A percentile compares a stretch with the other conserved stretches of the same genome.
phyloP scores from a whole-genome alignment of 2,888 invertebrate genomes.

The Drosophila sordidapex region DNA sequence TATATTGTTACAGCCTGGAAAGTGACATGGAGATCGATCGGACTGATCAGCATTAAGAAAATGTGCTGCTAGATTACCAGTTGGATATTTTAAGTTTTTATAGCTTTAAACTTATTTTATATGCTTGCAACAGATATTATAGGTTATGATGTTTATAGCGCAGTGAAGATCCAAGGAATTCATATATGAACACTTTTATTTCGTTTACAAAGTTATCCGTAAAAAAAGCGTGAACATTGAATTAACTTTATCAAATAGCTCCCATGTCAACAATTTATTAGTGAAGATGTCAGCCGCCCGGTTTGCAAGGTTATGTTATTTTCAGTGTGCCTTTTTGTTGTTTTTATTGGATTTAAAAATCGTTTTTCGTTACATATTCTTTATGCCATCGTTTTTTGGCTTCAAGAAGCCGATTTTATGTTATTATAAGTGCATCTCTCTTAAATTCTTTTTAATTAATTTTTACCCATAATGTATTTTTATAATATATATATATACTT shows the following conservation, averaged over 20 bases:
- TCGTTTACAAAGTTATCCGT: not conserved
- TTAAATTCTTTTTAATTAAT: not conserved
- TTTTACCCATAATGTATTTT: conserved; percentile 13
- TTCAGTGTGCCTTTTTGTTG: not conserved
- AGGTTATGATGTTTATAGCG: not conserved
- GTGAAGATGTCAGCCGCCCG: not conserved
- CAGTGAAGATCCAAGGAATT: not conserved
- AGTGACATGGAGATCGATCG: conserved; percentile 47
- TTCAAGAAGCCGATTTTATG: not conserved
- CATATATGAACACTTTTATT: not conserved
- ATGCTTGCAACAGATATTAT: not conserved
- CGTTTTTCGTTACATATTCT: not conserved
- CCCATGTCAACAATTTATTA: not conserved
- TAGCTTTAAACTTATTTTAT: conserved; percentile 15
- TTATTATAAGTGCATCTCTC: not conserved
- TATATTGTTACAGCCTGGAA: conserved; percentile 47
- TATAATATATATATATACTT: conserved; percentile 19
- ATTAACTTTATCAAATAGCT: not conserved
- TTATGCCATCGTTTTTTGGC: not conserved
- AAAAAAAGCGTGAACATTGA: not conserved
- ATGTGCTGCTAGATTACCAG: not conserved
- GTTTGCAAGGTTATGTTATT: not conserved
- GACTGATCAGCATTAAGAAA: not conserved
- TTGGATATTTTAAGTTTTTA: not conserved
- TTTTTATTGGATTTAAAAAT: not conserved